Evolutionary conservation across 2,888 invertebrate genomes (phyloP), one percentile per base, ranked within the genome.

Genomic region (Tipula confusa): DNA sequence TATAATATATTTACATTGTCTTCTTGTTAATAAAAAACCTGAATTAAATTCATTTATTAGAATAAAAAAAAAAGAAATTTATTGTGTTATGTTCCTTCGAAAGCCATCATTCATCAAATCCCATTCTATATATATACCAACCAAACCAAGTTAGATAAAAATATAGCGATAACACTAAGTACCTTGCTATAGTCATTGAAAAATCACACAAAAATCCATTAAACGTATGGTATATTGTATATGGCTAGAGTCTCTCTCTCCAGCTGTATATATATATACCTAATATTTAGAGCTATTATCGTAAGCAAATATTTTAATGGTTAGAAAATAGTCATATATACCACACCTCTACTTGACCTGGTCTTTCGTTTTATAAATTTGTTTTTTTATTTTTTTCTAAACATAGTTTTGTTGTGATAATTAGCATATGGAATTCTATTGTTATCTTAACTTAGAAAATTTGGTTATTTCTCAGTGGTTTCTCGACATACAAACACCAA

Each of bases 141-240:
- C 28, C 28, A 79, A 29, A 79, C 43, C 15, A 43, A 64, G 64
- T 11, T 64, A 64, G 64, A 64, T 80, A 80, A 80, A 80, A 64
- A 80, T 80, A 29, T 80, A 80, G 31, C 80, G 80, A 80, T 80
- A 80, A 80, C 80, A 80, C 80, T 80, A 80, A 80, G 80, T 80
- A 80, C 80, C 80, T 80, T n/a, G n/a, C 31, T n/a, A 7, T 31
- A 80, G 80, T 80, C 80, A 80, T 80, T 80, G 80, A 31, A 80
- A 80, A 29, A 80, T 31, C 29, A 80, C 80, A 80, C 29, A 80
- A 80, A n/a, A 80, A 80, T 80, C 80, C 80, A 80, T 80, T 80
- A 29, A 29, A 29, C 15, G 9, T n/a, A 43, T 15, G 15, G 3
- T 43, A 15, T 15, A 18, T n/a, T n/a, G n/a, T n/a, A n/a, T n/a